These are phyloP conservation scores for Nycteola revayana DNA, from an alignment of 2,888 invertebrate species.

Conservation along the genomic window DNA sequence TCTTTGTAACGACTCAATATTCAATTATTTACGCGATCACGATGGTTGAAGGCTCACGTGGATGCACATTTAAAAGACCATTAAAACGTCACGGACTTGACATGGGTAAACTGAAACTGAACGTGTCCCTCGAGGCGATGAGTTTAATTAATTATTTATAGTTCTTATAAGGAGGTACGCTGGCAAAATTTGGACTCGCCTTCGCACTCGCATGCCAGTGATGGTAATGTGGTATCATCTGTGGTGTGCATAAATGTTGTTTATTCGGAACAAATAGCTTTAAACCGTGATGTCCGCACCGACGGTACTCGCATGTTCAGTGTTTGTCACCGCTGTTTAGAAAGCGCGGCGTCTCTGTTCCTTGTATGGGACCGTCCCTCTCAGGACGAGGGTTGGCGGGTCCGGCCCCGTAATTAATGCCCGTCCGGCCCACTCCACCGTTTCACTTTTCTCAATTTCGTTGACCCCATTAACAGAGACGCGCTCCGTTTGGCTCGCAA, in stretches of 20 bases:
- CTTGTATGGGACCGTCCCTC: conserved; percentile 33
- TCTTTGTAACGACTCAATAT: conserved; percentile 35
- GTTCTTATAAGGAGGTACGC: conserved; percentile 47
- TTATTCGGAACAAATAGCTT: conserved; percentile 43
- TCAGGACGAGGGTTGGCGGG: conserved; percentile 40
- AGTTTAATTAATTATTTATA: conserved; percentile 70
- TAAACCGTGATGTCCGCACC: conserved; percentile 24
- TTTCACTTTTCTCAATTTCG: conserved; percentile 76
- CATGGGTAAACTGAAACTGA: conserved; percentile 56
- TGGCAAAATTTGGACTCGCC: conserved; percentile 8
- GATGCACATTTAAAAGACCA: conserved; percentile 66
- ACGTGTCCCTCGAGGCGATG: conserved; percentile 45
- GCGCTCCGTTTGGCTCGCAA: conserved; percentile 58
- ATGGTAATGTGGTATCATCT: conserved; percentile 20
- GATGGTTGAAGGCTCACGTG: conserved; percentile 49
- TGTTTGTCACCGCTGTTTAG: conserved; percentile 39
- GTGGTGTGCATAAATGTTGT: conserved; percentile 55
- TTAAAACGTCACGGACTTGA: conserved; percentile 74
- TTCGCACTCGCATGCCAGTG: conserved; percentile 37
- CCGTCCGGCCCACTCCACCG: conserved; percentile 52
- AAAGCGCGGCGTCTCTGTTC: conserved; percentile 30
- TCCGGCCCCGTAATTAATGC: conserved; percentile 54
- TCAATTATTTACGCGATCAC: conserved; percentile 51
- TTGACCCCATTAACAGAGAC: conserved; percentile 70
- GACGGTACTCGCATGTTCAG: conserved; percentile 26